Evolutionary conservation across 1,140 invertebrate genomes (phyloP), one percentile per base, ranked within the genome.

Genomic region (Plectrocnemia conspersa): DNA sequence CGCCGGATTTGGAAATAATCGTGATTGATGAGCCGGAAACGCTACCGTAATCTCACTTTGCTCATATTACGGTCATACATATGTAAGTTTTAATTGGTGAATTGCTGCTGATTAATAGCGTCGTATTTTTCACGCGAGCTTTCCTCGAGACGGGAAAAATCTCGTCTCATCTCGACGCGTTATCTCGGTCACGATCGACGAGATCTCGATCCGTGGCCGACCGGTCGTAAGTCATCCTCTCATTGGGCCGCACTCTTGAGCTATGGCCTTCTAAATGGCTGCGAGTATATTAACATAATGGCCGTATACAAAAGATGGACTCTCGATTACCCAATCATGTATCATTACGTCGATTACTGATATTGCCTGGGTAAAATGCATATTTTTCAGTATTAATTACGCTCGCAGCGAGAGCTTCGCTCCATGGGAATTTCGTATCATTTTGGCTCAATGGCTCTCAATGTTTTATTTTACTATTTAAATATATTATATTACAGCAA

Each of bases 1-100:
- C 16, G 29, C 13, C 44, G 33, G 29, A 50, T 50, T 50, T 27
- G 21, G 47, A 50, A 50, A 50, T 50, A 50, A 50, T 50, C 47
- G 27, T 50, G 47, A 50, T 50, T 50, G 47, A 50, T 50, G 47
- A 50, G 35, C 18, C 32, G 40, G n/a, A 50, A 50, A 50, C n/a
- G 47, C 47, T 50, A 50, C 47, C 47, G 47, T 50, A 27, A 6
- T 38, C 6, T 48, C 32, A 13, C 16, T 11, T 23, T 16, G 42
- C 21, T 18, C 22, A 23, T 45, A 11, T 13, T 18, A 15, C 23
- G 16, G 15, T 13, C n/a, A n/a, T n/a, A n/a, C n/a, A n/a, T n/a
- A n/a, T n/a, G n/a, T n/a, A n/a, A n/a, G 42, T 35, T 50, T 38
- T 27, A 22, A 50, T 50, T 50, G 32, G 15, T 22, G 32, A 32